Conservation (phyloP, 1,140 invertebrate genomes). For the Drosophila miranda region DNA sequence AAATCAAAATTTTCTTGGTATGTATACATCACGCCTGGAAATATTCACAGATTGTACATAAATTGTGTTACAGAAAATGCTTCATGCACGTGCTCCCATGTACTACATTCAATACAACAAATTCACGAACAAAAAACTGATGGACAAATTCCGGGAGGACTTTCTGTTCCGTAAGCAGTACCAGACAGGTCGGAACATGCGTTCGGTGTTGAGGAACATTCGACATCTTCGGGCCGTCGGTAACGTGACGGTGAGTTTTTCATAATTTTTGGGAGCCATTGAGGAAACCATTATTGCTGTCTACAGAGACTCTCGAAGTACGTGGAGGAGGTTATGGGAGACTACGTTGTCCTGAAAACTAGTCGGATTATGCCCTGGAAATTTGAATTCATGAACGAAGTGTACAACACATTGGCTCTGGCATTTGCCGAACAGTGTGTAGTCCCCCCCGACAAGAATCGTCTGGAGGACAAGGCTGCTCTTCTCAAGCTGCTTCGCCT, state of each 20-base stretch:
- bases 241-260: conserved; percentile 47
- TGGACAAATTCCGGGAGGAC: conserved; percentile 47
- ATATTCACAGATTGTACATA: background rate
- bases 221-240: conserved; percentile 38
- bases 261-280: background rate
- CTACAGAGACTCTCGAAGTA: conserved; percentile 53
- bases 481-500: conserved; percentile 46
- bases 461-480: conserved; percentile 6
- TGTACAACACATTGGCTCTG: conserved; percentile 72
- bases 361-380: conserved; percentile 76
- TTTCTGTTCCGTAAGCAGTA: conserved; percentile 66
- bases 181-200: conserved; percentile 72
- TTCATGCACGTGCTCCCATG: conserved; percentile 65
- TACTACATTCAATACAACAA: conserved; percentile 56
- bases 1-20: conserved; percentile 54
- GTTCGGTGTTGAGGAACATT: conserved; percentile 49
- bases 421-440: conserved; percentile 59
- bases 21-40: background rate
- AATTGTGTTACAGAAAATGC: conserved; percentile 62
- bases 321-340: conserved; percentile 72
- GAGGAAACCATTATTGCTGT: background rate
- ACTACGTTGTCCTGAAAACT: conserved; percentile 73
- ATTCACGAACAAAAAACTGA: conserved; percentile 52
- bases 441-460: conserved; percentile 24
- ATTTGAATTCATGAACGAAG: conserved; percentile 74